A percentile compares a stretch with the other conserved stretches of the same genome.
Evolutionary conservation across 2,888 invertebrate genomes (phyloP).

Genomic region (Nemoura dubitans): DNA sequence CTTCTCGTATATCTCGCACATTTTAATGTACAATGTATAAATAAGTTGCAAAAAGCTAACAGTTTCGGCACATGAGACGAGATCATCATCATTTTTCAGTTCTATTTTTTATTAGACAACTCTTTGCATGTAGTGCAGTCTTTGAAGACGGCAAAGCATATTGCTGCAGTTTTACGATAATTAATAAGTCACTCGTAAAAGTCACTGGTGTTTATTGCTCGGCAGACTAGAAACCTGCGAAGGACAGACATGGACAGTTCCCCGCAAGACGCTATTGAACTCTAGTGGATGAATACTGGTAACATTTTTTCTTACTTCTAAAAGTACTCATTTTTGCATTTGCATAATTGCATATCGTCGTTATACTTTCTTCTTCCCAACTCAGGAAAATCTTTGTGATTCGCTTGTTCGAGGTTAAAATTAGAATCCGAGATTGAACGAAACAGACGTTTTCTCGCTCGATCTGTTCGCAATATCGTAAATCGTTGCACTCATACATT

Average conservation of each 20-base stretch:
- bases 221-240: not conserved
- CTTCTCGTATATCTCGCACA: too few species aligned
- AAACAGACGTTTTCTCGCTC: too few species aligned
- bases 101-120: not conserved
- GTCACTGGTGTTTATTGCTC: not conserved
- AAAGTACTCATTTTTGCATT: not conserved
- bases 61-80: not conserved
- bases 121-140: not conserved
- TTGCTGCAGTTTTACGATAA: not conserved
- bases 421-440: not conserved
- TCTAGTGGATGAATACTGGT: not conserved
- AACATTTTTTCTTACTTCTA: not conserved
- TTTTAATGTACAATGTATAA: too few species aligned
- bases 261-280: not conserved
- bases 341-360: not conserved
- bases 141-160: not conserved
- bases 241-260: not conserved
- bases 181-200: not conserved
- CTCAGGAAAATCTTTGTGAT: not conserved
- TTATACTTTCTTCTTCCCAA: not conserved
- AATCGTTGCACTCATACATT: not conserved
- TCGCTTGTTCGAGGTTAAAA: not conserved
- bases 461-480: too few species aligned
- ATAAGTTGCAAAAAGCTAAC: too few species aligned
- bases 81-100: not conserved